Evolutionary conservation across 1,140 invertebrate species (phyloP).

Genomic region (Drosophila orosa): DNA sequence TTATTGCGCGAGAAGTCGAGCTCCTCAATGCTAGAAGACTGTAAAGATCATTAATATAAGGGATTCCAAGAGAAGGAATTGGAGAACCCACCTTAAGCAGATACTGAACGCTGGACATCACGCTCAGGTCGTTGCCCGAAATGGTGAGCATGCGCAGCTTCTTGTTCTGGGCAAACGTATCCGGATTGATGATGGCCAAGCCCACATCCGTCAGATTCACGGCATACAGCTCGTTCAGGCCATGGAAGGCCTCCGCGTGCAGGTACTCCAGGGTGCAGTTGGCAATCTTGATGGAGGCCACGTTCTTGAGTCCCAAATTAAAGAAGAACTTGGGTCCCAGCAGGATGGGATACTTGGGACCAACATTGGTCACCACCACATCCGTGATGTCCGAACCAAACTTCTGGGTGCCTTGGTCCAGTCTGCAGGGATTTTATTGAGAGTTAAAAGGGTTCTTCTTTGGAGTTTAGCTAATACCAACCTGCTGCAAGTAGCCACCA

Average conservation of each 20-base stretch:
- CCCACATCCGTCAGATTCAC: slow-evolving; percentile 88
- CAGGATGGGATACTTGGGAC: slow-evolving; percentile 85
- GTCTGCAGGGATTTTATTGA: slow-evolving; percentile 47
- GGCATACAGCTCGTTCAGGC: slow-evolving; percentile 87
- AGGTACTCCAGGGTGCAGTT: slow-evolving; percentile 86
- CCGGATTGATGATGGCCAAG: slow-evolving; percentile 87
- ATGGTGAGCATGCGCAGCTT: slow-evolving; percentile 88
- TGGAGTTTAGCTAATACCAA: slow-evolving; percentile 5
- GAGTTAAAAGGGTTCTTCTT: not conserved
- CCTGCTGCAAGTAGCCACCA: slow-evolving; percentile 83
- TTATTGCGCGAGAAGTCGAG: slow-evolving; percentile 88
- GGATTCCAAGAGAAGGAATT: fast-evolving
- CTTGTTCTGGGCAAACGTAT: slow-evolving; percentile 88
- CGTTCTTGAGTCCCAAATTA: slow-evolving; percentile 86
- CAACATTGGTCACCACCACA: slow-evolving; percentile 86
- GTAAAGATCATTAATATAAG: not conserved
- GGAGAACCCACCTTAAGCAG: slow-evolving; percentile 63
- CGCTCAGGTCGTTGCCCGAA: slow-evolving; percentile 87
- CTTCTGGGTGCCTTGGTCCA: slow-evolving; percentile 86
- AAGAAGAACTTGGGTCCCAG: slow-evolving; percentile 86
- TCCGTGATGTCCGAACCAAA: slow-evolving; percentile 87
- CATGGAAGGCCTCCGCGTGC: slow-evolving; percentile 87
- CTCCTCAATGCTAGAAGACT: slow-evolving; percentile 87
- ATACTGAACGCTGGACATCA: slow-evolving; percentile 74
- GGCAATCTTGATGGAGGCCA: slow-evolving; percentile 86